Evolutionary conservation across 2,888 invertebrate genomes (phyloP).

Genomic region (Aphodius granarius): DNA sequence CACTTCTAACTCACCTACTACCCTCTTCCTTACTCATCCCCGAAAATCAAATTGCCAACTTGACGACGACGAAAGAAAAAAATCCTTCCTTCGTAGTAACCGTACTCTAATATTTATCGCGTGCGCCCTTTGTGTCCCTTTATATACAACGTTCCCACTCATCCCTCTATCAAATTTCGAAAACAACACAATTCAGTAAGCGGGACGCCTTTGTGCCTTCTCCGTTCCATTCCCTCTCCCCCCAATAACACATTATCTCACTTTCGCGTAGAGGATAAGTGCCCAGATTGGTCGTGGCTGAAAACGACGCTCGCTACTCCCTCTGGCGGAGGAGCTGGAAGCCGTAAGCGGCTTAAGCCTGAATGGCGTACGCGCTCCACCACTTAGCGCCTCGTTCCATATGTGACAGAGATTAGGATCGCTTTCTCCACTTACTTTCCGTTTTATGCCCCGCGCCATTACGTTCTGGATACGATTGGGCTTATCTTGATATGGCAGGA

Average conservation of each 20-base stretch:
- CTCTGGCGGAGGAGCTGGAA: background rate
- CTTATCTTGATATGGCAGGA: background rate
- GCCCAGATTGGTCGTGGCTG: conserved; percentile 34
- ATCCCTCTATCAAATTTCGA: conserved; percentile 39
- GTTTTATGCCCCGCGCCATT: background rate
- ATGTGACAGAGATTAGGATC: conserved; percentile 19
- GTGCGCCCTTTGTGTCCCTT: conserved; percentile 32
- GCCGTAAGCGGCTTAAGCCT: background rate
- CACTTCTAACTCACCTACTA: too few species aligned
- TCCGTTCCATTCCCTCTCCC: conserved; percentile 33
- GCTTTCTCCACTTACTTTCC: conserved; percentile 1
- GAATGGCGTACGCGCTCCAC: conserved; percentile 21
- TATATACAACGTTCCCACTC: conserved; percentile 32
- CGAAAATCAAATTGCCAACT: background rate
- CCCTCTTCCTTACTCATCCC: too few species aligned
- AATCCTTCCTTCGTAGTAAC: background rate
- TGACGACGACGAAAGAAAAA: background rate
- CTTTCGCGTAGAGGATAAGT: conserved; percentile 46
- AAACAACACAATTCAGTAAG: conserved; percentile 40
- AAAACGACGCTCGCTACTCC: background rate
- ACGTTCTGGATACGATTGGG: background rate
- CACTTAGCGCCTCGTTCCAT: conserved; percentile 30
- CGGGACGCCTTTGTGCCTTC: conserved; percentile 36
- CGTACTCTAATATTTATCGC: conserved; percentile 33
- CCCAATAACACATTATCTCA: conserved; percentile 50